These are phyloP conservation scores for Epizoanthus fatuus DNA, from an alignment of 92 coral and sea anemone species.

Conservation along the genomic window DNA sequence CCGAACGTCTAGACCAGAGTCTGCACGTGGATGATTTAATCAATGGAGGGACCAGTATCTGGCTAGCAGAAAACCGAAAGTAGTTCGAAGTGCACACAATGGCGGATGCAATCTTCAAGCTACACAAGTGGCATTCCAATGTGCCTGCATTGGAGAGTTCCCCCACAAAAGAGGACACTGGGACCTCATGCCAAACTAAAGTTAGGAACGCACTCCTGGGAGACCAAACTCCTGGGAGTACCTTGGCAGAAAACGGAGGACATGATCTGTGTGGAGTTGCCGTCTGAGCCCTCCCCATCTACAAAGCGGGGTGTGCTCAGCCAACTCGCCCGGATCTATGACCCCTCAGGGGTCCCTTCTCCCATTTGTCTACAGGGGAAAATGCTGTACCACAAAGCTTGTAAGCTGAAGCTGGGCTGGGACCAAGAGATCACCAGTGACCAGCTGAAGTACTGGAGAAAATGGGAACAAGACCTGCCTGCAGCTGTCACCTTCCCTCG, in stretches of 20 bases:
- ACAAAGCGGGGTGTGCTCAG: conserved; percentile 7
- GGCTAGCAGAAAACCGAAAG: conserved; percentile 23
- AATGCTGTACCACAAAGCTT: neutral
- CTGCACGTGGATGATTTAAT: conserved; percentile 8
- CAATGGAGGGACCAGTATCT: neutral
- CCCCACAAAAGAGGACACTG: neutral
- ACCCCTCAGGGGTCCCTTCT: conserved; percentile 14
- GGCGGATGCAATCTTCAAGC: conserved; percentile 8
- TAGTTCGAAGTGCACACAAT: neutral
- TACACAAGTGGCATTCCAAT: too few relatives aligned
- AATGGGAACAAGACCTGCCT: too few relatives aligned
- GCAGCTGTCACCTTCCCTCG: too few relatives aligned
- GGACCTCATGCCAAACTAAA: neutral
- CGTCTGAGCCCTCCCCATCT: neutral
- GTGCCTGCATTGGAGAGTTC: too few relatives aligned
- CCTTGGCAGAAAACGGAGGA: neutral
- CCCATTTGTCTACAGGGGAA: conserved; percentile 29
- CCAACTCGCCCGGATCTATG: neutral
- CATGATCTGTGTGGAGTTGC: neutral
- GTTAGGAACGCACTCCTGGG: neutral
- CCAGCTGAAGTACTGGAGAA: too few relatives aligned
- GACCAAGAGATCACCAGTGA: neutral
- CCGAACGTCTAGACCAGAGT: neutral
- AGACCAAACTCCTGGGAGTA: conserved; percentile 1
- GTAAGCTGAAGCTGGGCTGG: conserved; percentile 15